A percentile compares a stretch with the other conserved stretches of the same genome.
phyloP scores from a whole-genome alignment of 2,113 vertebrate species.

The Plestiodon gilberti region DNA sequence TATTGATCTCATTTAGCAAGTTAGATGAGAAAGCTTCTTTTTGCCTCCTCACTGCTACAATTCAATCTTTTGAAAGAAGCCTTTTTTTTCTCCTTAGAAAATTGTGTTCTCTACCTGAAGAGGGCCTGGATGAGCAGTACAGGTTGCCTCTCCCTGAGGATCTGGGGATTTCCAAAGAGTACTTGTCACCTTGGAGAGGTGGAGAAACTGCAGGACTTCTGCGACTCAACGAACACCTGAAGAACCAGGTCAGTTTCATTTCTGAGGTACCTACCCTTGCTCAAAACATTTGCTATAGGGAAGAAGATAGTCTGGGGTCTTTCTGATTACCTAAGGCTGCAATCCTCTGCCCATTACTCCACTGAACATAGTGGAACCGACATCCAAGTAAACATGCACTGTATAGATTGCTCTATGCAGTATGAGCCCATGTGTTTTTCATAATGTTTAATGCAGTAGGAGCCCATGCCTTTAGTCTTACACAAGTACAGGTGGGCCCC shows the following conservation, averaged over 20 bases:
- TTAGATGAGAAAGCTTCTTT: not conserved
- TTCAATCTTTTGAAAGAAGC: not conserved
- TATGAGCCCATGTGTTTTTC: not conserved
- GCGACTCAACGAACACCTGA: conserved; percentile 64
- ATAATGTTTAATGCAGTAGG: too few relatives aligned
- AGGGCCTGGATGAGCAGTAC: conserved; percentile 6
- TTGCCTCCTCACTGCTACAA: not conserved
- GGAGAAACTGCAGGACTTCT: conserved; percentile 60
- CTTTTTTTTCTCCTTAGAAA: conserved; percentile 33
- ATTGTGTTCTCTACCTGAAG: conserved; percentile 23
- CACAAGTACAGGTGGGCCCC: too few relatives aligned
- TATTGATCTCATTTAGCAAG: not conserved
- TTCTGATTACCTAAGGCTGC: not conserved
- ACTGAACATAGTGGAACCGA: too few relatives aligned
- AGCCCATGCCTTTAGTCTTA: not conserved
- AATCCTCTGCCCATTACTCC: too few relatives aligned
- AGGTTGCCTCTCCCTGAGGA: conserved; percentile 61
- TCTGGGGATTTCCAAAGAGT: conserved; percentile 43
- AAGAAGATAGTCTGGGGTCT: too few relatives aligned
- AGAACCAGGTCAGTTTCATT: conserved; percentile 58
- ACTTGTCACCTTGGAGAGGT: conserved; percentile 62
- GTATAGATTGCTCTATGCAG: not conserved
- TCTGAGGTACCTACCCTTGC: not conserved
- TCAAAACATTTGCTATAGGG: not conserved
- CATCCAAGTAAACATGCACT: too few relatives aligned